Evolutionary conservation across 1,140 invertebrate species (phyloP), one percentile per base, ranked within the genome.

Genomic region (Ylistrum balloti): DNA sequence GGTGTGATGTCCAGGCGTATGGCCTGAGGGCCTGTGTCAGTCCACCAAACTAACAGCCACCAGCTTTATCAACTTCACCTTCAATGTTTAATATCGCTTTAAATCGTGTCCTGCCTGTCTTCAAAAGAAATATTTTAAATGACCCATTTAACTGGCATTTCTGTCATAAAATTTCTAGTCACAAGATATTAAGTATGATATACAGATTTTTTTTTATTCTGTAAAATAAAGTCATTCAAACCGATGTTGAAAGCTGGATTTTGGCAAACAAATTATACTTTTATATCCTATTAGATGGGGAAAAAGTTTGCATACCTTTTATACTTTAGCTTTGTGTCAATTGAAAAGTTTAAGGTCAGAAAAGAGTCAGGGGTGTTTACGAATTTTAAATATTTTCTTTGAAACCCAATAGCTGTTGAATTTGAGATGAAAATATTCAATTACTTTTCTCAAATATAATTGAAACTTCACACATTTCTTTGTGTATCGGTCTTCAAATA

Each of bases 111-210:
- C 33, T 87, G 86, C n/a, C 33, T 87, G 86, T 28, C 35, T 87
- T 38, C 33, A 87, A 87, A 87, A 87, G 86, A 87, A 87, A 87
- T 87, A 87, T 87, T 87, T 87, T 87, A 87, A 87, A 87, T 87
- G 86, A 87, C 86, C 86, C 86, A 87, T 87, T 87, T 87, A 35
- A 87, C 86, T 87, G 86, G 35, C 33, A 87, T 87, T 87, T 87
- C 35, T 87, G 86, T 87, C 86, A 87, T 87, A 87, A 87, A 87
- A 87, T 87, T 87, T 87, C 86, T 87, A 87, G 86, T 87, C 86
- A 87, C 86, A 87, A 35, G 35, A 87, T 34, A 87, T 87, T 35
- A 87, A 35, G 17, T 87, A 87, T 87, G 33, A 35, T 87, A 87
- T 87, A 35, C 35, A 87, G 33, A 87, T 87, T 87, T 87, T 87